Evolutionary conservation across 1,140 invertebrate genomes (phyloP), one percentile per base, ranked within the genome.

Genomic region (Eurosta solidaginis): DNA sequence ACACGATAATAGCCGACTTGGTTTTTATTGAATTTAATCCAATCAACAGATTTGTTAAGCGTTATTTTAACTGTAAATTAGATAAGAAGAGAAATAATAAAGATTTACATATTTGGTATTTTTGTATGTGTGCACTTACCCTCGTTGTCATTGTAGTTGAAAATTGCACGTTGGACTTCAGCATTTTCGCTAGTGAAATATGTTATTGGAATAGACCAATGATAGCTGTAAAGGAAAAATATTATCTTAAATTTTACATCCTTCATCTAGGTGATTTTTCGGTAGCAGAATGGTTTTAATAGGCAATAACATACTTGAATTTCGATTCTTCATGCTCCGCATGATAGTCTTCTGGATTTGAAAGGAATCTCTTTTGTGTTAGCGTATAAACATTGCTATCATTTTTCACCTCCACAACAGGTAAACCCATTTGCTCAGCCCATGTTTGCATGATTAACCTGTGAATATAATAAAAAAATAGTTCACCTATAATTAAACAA

Each of bases 401-500:
- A 25, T 84, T 85, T n/a, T 86, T 81, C 2, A 95, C 92, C 2
- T 89, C 91, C 0, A 98, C 88, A 0, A 97, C 90, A 0, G 97
- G 97, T 81, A 93, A 96, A 7, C 97, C 97, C 93, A 95, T 97
- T 89, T 98, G 97, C 45, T 91, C 90, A 0, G 95, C 97, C 95
- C 96, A 99, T 0, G 96, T 97, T 81, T 96, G 92, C 94, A 98
- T 96, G 59, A 98, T 93, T 20, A 90, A 85, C 0, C 92, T 92
- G 33, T 2, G 25, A 47, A 44, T 75, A 63, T 27, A 25, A 49
- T 36, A 36, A 42, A 9, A 1, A 44, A 44, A 22, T 14, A 27
- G 5, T 14, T 54, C 1, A 12, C n/a, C 74, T 2, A 44, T n/a
- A n/a, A n/a, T n/a, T n/a, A n/a, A n/a, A n/a, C n/a, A n/a, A n/a